Evolutionary conservation across 2,888 invertebrate species (phyloP), one percentile per base, ranked within the genome.

Genomic region (Cataglyphis albicans): DNA sequence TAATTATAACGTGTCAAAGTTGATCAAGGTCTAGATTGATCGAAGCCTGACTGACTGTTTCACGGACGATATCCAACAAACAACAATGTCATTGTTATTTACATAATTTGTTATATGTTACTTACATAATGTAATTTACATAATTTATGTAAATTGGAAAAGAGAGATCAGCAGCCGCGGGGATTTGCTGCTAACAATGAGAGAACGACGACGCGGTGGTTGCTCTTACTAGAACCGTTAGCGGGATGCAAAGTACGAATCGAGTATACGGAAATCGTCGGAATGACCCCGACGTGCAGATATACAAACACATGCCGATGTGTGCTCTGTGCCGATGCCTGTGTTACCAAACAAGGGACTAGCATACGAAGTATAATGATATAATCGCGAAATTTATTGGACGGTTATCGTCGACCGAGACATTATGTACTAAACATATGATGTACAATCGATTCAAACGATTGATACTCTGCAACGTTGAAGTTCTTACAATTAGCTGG

Each of bases 71-170:
- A 18, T 78, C 18, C 7, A 68, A 44, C 52, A 18, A 52, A 0
- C n/a, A 52, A 52, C 52, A n/a, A 52, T 52, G 52, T 48, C 48
- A 5, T 48, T 48, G 48, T n/a, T 52, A 52, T 52, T 52, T 52
- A n/a, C 52, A 52, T 18, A 52, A 25, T 15, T 64, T 18, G 59
- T 35, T 52, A 52, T 7, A 52, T 7, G n/a, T 52, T 52, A 52
- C 48, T 52, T 52, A 52, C n/a, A 52, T 52, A 52, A 52, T 52
- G 5, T 7, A n/a, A 52, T 52, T 52, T 52, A 52, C 52, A 52
- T 83, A 89, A 86, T 89, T 89, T 89, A 88, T 85, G 76, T 75
- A 73, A 87, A 84, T 75, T 75, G 75, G 76, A 82, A 81, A 82
- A 64, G 74, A 72, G 52, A 84, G 64, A 65, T 74, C 64, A 32